Base-by-base conservation (phyloP, 2,797 vertebrate genomes). In the Australoheros facetus region DNA sequence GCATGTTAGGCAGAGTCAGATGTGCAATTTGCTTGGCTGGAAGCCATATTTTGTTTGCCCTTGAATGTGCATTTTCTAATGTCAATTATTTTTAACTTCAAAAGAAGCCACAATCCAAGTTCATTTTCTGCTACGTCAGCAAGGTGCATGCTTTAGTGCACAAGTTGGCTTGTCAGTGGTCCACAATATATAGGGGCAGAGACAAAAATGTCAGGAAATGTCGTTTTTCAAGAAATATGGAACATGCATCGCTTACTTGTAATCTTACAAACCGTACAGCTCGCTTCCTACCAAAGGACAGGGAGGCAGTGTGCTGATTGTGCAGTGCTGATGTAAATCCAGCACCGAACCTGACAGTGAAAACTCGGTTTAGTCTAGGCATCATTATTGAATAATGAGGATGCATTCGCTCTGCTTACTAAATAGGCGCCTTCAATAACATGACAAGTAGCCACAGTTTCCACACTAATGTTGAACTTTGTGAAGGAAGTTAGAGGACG, bases 61-160 rank as follows among this genome's bases (percentile, higher is more conserved):
- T 87, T 86, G 62, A 80, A 71, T 59, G 71, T 60, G 69, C 39
- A 34, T 78, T 83, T 83, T 56, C 17, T 79, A 60, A 83, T 72
- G 78, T 60, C 78, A 54, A 80, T 78, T 78, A 73, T 79, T 75
- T 79, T 32, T 32, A 26, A 54, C 54, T 86, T 82, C 42, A 62
- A 74, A 77, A 69, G 73, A 70, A 60, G 71, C 23, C 14, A 30
- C 26, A 32, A 37, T 80, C 56, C 73, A 71, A 81, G 77, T 79
- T 66, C 42, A 70, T 87, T 85, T 79, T 34, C 74, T 69, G 39
- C 39, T 12, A 58, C 17, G 7, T 76, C 76, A 54, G 55, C 45
- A 14, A 4, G 7, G 9, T 11, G 54, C 23, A 19, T 10, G 28
- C 37, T 30, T 55, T 16, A 56, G 58, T 42, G 66, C 71, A 66